Percentiles rank a stretch among this genome's conserved stretches.
These are phyloP conservation scores for Isotomurus palustris DNA, from an alignment of 2,888 invertebrate species.

Conservation along the genomic window DNA sequence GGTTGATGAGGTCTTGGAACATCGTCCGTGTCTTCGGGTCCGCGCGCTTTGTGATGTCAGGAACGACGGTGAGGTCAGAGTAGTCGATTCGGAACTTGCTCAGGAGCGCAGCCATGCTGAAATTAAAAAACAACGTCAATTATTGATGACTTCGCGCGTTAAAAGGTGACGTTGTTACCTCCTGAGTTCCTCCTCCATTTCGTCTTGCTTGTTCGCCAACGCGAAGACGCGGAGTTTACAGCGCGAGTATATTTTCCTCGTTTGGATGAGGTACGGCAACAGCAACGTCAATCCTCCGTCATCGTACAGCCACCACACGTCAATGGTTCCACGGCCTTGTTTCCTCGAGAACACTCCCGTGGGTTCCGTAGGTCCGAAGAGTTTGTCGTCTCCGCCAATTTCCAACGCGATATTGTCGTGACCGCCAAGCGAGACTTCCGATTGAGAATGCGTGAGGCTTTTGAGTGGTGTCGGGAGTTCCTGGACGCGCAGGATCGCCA, in stretches of 20 bases:
- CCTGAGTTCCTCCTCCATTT: conserved; percentile 74
- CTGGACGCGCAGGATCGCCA: conserved; percentile 55
- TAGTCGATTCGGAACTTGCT: conserved; percentile 93
- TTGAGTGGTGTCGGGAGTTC: conserved; percentile 53
- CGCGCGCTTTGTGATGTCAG: conserved; percentile 80
- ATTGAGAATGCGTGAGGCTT: conserved; percentile 4
- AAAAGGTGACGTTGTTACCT: too few species aligned
- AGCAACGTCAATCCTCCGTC: conserved; percentile 77
- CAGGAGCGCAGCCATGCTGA: conserved; percentile 88
- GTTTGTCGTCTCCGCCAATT: too few species aligned
- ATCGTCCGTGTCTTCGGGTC: conserved; percentile 65
- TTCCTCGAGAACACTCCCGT: conserved; percentile 48
- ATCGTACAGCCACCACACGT: conserved; percentile 59
- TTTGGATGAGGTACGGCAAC: conserved; percentile 77
- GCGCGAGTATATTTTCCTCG: conserved; percentile 68
- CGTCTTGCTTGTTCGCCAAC: conserved; percentile 71
- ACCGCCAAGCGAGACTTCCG: not conserved
- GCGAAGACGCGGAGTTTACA: conserved; percentile 78
- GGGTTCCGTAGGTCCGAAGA: too few species aligned
- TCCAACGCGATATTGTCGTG: too few species aligned
- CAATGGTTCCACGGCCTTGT: conserved; percentile 52
- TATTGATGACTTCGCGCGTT: too few species aligned
- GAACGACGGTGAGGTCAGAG: conserved; percentile 83
- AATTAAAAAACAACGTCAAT: too few species aligned
- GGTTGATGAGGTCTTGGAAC: conserved; percentile 67